Evolutionary conservation across 2,113 vertebrate species (phyloP).

Genomic region (Charina bottae): DNA sequence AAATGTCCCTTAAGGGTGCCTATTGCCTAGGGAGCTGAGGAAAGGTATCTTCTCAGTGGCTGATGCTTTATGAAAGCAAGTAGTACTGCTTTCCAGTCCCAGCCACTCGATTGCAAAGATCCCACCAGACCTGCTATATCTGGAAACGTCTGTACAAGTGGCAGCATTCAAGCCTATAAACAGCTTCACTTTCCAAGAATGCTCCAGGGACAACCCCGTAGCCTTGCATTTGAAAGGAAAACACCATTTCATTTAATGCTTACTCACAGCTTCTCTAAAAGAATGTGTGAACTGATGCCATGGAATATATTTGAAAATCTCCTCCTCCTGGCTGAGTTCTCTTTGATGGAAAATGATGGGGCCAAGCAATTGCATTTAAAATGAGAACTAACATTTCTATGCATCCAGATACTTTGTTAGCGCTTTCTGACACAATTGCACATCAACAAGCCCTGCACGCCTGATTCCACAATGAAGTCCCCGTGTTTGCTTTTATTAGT

Average conservation of each 20-base stretch:
- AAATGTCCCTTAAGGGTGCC: not conserved
- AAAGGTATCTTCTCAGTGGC: not conserved
- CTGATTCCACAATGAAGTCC: constrained; percentile 34
- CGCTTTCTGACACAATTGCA: not conserved
- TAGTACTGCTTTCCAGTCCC: not conserved
- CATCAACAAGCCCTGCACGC: constrained; percentile 29
- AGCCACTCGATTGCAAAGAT: not conserved
- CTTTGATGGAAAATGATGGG: not conserved
- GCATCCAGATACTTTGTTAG: constrained; percentile 20
- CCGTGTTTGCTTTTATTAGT: constrained; percentile 36
- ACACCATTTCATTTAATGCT: not conserved
- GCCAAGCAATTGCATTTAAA: constrained; percentile 36
- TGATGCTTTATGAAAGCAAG: not conserved
- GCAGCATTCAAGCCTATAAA: not conserved
- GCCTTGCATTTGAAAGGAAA: not conserved
- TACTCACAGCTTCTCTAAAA: not conserved
- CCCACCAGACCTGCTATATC: not conserved
- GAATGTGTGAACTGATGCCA: constrained; percentile 1
- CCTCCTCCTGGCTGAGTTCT: not conserved
- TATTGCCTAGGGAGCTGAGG: not conserved
- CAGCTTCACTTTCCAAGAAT: not conserved
- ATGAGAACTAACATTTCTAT: not conserved
- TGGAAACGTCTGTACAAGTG: not conserved
- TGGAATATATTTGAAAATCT: constrained; percentile 23
- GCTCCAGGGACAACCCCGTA: not conserved